Conservation (phyloP, 2,113 vertebrate species). For the Mus spicilegus region DNA sequence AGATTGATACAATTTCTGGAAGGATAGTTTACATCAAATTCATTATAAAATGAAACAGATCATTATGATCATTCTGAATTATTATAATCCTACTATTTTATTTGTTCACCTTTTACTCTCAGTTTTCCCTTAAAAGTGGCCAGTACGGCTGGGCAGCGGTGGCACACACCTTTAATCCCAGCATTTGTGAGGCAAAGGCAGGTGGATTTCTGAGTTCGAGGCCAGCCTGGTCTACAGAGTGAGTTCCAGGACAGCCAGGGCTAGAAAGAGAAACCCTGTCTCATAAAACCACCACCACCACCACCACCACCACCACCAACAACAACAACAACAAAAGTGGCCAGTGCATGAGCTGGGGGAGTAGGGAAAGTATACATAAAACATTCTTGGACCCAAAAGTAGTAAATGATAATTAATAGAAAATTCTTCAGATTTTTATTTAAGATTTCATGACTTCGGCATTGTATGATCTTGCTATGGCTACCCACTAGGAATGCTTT, state of each 20-base stretch:
- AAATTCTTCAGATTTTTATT: background rate
- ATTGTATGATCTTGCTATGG: background rate
- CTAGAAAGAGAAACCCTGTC: too few species aligned
- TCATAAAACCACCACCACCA: too few species aligned
- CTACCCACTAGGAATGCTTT: background rate
- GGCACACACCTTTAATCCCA: too few species aligned
- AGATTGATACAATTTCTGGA: background rate
- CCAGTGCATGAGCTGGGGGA: background rate
- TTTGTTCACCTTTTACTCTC: background rate
- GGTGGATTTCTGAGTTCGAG: too few species aligned
- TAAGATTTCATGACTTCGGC: background rate
- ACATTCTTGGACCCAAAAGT: background rate
- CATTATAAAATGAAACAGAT: background rate
- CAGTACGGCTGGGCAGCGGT: background rate
- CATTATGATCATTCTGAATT: background rate
- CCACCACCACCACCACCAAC: too few species aligned
- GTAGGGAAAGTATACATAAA: background rate
- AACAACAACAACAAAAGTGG: background rate
- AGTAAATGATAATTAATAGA: background rate
- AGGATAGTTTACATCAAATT: background rate
- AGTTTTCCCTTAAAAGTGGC: background rate
- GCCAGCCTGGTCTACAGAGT: too few species aligned
- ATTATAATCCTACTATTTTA: background rate
- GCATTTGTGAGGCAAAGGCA: too few species aligned
- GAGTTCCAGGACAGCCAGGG: too few species aligned